Evolutionary conservation across 2,113 vertebrate genomes (phyloP), one percentile per base, ranked within the genome.

Genomic region (Montifringilla adamsi): DNA sequence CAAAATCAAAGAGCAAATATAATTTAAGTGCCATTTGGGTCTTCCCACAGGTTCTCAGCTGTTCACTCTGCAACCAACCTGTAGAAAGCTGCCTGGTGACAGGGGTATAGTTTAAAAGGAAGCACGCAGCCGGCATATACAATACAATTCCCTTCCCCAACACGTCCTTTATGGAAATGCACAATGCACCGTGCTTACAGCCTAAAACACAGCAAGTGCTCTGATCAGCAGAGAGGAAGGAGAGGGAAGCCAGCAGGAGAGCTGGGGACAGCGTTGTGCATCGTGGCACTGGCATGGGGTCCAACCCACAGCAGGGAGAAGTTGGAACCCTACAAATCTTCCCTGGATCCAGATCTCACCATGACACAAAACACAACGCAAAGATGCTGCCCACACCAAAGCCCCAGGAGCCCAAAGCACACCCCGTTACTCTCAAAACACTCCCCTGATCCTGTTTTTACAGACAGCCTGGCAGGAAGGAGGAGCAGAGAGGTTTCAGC

Each of bases 11-110:
- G 95, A 94, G 95, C 97, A 97, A 98, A 97, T 98, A 94, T 97
- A 98, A 98, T 98, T 98, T 97, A 98, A 97, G 97, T 98, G 98
- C 97, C 97, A 97, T 95, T 97, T 75, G 93, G 97, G 94, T 97
- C 98, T 97, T 98, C 97, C 98, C 97, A 97, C 97, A 96, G 95
- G 87, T 97, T 97, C 95, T 97, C 96, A 96, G 96, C 97, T 95
- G 94, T 55, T 97, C 95, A 13, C 95, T 97, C 96, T 78, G 96
- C 96, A 97, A 95, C 96, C 83, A 97, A 97, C 97, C n/a, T 84
- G 94, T 69, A 84, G 94, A 96, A 97, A 93, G 75, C 96, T 95
- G 96, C 94, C 92, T 97, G 89, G 94, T 97, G 98, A 97, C 97
- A 96, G 97, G 96, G 89, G 84, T 97, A 79, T 89, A 81, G 97